phyloP scores from a whole-genome alignment of 2,797 vertebrate species.

The Dallia pectoralis region DNA sequence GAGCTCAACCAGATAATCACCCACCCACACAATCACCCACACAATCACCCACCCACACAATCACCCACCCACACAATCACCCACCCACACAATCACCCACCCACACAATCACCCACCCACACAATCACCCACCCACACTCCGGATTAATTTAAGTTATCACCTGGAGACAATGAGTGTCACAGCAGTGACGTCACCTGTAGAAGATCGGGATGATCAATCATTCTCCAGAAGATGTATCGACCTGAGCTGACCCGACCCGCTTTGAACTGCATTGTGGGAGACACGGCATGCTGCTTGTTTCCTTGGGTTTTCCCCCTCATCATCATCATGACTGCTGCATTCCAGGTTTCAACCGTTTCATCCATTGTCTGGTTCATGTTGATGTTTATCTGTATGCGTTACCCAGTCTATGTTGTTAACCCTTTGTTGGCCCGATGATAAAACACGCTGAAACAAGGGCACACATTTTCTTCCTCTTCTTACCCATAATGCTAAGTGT shows the following conservation, averaged over 20 bases:
- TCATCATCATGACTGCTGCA: slow-evolving; percentile 33
- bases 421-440: slow-evolving; percentile 36
- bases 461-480: neutral
- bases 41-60: slow-evolving; percentile 8
- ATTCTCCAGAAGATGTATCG: slow-evolving; percentile 23
- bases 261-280: slow-evolving; percentile 65
- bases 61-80: slow-evolving; percentile 14
- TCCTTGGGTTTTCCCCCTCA: slow-evolving; percentile 7
- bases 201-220: slow-evolving; percentile 56
- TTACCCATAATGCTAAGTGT: neutral
- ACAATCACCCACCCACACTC: slow-evolving; percentile 8
- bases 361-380: slow-evolving; percentile 24
- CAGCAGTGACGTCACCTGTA: slow-evolving; percentile 57
- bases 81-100: slow-evolving; percentile 14
- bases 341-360: slow-evolving; percentile 19
- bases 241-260: slow-evolving; percentile 55
- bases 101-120: neutral
- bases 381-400: neutral
- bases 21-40: too few species aligned
- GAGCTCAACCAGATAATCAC: too few species aligned
- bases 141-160: slow-evolving; percentile 2
- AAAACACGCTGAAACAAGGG: slow-evolving; percentile 10
- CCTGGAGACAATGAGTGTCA: slow-evolving; percentile 22
- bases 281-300: slow-evolving; percentile 35
- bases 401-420: neutral